Percentiles rank a stretch among this genome's conserved stretches.
Conservation (phyloP, 2,797 vertebrate species). For the Champsocephalus gunnari region DNA sequence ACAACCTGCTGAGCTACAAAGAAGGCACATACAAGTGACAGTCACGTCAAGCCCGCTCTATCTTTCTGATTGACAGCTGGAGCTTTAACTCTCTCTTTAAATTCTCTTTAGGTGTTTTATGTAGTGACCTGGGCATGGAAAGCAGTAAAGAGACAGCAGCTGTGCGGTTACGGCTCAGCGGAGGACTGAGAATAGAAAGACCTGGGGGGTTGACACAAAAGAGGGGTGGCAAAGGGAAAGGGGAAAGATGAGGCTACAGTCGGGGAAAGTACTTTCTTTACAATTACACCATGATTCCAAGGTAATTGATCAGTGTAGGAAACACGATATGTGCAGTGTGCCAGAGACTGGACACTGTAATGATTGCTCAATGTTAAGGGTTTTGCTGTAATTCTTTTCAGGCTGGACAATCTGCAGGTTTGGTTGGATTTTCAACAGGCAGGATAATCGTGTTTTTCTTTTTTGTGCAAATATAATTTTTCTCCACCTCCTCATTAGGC, state of each 20-base stretch:
- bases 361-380: conserved; percentile 10
- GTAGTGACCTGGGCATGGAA: conserved; percentile 66
- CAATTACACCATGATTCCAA: conserved; percentile 31
- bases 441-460: conserved; percentile 22
- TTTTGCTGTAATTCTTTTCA: conserved; percentile 32
- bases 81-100: conserved; percentile 66
- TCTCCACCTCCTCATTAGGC: conserved; percentile 24
- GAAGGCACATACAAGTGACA: conserved; percentile 56
- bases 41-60: conserved; percentile 44
- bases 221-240: conserved; percentile 28
- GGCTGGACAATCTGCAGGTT: conserved; percentile 31
- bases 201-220: conserved; percentile 44
- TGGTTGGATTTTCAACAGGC: conserved; percentile 25
- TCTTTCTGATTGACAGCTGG: conserved; percentile 78
- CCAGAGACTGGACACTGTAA: conserved; percentile 18
- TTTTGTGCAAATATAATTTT: conserved; percentile 23
- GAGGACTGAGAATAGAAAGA: conserved; percentile 71
- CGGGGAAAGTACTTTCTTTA: conserved; percentile 42
- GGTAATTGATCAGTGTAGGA: conserved; percentile 49
- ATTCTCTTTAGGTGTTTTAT: conserved; percentile 69
- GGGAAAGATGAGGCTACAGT: conserved; percentile 33
- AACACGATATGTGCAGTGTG: conserved; percentile 34
- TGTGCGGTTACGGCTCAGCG: conserved; percentile 66
- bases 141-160: conserved; percentile 77
- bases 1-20: conserved; percentile 47